Evolutionary conservation across 2,888 invertebrate genomes (phyloP).

Genomic region (Drosophila subsilvestris): DNA sequence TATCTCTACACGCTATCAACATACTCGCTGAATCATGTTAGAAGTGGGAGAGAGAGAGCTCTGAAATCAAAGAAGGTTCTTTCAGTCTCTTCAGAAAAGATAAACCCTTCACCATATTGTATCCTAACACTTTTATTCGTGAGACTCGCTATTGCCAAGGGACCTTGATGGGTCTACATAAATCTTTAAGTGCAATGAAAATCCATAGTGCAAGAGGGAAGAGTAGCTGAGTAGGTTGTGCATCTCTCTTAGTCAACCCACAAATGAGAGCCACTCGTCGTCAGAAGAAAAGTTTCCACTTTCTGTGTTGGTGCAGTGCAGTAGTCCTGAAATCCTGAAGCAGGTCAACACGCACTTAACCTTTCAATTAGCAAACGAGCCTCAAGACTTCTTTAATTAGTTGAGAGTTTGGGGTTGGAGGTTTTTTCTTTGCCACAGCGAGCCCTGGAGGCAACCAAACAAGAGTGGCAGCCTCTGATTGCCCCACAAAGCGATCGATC

Average conservation of each 20-base stretch:
- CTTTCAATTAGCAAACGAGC: neutral
- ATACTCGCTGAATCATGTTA: neutral
- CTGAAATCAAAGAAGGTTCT: too few relatives aligned
- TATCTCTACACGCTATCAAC: neutral
- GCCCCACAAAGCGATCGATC: constrained; percentile 16
- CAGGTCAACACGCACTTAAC: neutral
- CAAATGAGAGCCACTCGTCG: neutral
- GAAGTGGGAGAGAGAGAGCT: too few relatives aligned
- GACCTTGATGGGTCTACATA: neutral
- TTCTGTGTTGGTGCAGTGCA: neutral
- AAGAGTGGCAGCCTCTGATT: constrained; percentile 4
- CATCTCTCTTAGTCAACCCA: neutral
- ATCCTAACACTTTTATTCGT: neutral
- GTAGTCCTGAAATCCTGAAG: neutral
- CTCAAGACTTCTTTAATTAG: constrained; percentile 20
- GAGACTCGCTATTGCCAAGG: neutral
- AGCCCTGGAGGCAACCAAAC: neutral
- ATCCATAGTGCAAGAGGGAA: neutral
- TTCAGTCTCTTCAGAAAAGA: neutral
- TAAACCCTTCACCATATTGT: neutral
- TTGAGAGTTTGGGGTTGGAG: neutral
- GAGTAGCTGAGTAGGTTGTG: neutral
- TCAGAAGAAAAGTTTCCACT: neutral
- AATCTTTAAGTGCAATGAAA: too few relatives aligned
- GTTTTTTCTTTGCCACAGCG: neutral